Base-by-base conservation (phyloP, 2,888 invertebrate genomes). In the Nemotelus pantherinus region DNA sequence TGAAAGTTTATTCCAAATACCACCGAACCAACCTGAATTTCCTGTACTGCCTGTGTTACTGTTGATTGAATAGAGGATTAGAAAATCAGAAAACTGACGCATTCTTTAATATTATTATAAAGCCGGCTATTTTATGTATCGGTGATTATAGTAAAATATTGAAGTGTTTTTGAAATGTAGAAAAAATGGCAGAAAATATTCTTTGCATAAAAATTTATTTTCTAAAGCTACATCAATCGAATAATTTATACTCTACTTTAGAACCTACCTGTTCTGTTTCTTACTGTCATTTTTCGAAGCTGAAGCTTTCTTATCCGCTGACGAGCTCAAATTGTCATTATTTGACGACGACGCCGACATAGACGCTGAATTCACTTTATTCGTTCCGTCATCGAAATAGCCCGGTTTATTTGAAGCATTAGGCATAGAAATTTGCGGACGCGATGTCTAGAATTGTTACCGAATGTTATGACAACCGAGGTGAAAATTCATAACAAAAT, bases 1-100 rank as follows among this genome's bases (percentile, higher is more conserved):
- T 41, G 94, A 90, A 78, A 96, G 89, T 87, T 94, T 95, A 86
- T 92, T 94, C 89, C 95, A 94, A 82, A 96, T 90, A 72, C 95
- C 95, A 80, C 95, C 95, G 84, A 97, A 93, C 95, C 96, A 96
- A 77, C 95, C 93, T 9, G 86, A 84, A 82, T 87, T 86, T 80
- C 65, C 43, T 70, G 77, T 6, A 57, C 47, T 58, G 50, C 41
- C 57, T n/a, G 25, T 53, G 9, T 50, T 50, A 63, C 74, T 74
- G 45, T 44, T 10, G 44, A 9, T 7, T 45, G 44, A 47, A 65
- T 7, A 71, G 55, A 25, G 43, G 48, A 55, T 57, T n/a, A 43
- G 57, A 71, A 50, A 25, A 63, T 63, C 25, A 25, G 25, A 25
- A 25, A 25, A 25, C 1, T 0, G 25, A 0, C 25, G 25, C 25